Percentiles rank a stretch among this genome's conserved stretches.
Evolutionary conservation across 2,113 vertebrate species (phyloP).

Genomic region (Tinamus guttatus): DNA sequence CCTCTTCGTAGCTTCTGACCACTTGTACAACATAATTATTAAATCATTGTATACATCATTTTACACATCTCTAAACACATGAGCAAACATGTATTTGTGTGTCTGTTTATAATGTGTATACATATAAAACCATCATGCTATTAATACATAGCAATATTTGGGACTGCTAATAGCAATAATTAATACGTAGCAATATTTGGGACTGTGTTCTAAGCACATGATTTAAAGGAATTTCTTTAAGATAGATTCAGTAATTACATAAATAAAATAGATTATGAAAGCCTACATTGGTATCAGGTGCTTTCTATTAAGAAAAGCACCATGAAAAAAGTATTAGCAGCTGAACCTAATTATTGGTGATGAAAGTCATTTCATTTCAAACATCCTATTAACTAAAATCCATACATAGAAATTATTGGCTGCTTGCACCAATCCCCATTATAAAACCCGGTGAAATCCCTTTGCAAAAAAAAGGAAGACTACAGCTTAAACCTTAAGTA

Average conservation of each 20-base stretch:
- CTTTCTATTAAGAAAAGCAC: slow-evolving; percentile 17
- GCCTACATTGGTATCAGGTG: not conserved
- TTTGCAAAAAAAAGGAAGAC: slow-evolving; percentile 65
- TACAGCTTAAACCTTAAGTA: slow-evolving; percentile 75
- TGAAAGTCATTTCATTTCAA: slow-evolving; percentile 65
- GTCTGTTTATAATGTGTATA: not conserved
- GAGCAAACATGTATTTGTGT: not conserved
- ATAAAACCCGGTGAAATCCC: slow-evolving; percentile 70
- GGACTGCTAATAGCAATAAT: no score
- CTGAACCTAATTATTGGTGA: slow-evolving; percentile 47
- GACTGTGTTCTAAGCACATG: not conserved
- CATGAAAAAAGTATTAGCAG: slow-evolving; percentile 6
- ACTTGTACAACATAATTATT: not conserved
- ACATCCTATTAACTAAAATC: slow-evolving; percentile 77
- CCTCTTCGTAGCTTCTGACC: not conserved
- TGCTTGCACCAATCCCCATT: slow-evolving; percentile 54
- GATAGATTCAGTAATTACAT: not conserved
- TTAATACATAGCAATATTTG: not conserved
- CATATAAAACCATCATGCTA: not conserved
- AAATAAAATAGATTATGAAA: not conserved
- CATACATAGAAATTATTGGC: slow-evolving; percentile 65
- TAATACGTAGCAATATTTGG: not conserved
- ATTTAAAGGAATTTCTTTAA: slow-evolving; percentile 15
- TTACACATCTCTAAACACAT: not conserved
- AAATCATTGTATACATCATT: not conserved